phyloP scores from a whole-genome alignment of 2,113 vertebrate species.

The Tragelaphus buxtoni region DNA sequence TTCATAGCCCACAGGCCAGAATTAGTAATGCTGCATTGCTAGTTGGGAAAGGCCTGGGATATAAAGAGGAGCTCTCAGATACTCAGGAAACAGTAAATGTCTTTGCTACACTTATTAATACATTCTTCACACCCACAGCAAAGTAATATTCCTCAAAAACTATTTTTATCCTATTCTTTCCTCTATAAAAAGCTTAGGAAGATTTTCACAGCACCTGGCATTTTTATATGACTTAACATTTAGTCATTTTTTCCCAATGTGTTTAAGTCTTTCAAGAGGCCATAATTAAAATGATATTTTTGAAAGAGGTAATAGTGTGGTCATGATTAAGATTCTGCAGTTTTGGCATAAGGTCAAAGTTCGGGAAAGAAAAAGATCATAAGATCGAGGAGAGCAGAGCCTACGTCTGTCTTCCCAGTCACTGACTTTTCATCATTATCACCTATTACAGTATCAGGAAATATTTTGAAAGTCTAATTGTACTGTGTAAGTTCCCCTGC shows the following conservation, averaged over 20 bases:
- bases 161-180: background rate
- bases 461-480: background rate
- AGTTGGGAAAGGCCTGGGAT: background rate
- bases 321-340: background rate
- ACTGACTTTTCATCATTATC: background rate
- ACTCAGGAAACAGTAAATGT: background rate
- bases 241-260: background rate
- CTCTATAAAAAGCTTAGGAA: background rate
- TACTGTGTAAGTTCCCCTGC: background rate
- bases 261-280: background rate
- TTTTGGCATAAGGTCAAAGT: background rate
- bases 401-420: background rate
- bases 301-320: background rate
- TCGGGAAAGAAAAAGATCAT: background rate
- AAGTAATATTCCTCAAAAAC: background rate
- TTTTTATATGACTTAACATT: background rate
- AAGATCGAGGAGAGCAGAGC: background rate
- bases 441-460: background rate
- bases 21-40: background rate
- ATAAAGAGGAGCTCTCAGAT: background rate
- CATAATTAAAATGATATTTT: background rate
- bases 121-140: background rate
- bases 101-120: background rate
- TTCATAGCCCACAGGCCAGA: background rate
- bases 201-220: background rate